Conservation (phyloP, 2,797 vertebrate genomes). For the Xyrichtys novacula region DNA sequence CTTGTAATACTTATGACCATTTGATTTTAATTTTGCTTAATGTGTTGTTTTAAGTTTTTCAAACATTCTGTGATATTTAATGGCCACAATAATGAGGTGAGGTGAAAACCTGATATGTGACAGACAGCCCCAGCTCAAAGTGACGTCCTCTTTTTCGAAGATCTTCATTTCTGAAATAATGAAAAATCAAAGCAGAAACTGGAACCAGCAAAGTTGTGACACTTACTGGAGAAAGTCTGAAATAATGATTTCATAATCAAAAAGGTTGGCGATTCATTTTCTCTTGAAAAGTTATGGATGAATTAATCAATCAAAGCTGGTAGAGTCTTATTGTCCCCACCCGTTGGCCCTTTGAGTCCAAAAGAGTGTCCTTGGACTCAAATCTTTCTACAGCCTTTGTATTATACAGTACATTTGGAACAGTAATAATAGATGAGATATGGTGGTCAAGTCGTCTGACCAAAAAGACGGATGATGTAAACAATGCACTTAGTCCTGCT, state of each 20-base stretch:
- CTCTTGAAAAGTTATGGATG: not conserved
- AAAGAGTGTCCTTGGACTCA: slow-evolving; percentile 20
- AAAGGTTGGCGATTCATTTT: not conserved
- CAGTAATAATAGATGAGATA: slow-evolving; percentile 6
- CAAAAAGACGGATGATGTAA: slow-evolving; percentile 45
- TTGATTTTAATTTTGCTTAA: too few relatives aligned
- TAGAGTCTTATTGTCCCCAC: slow-evolving; percentile 18
- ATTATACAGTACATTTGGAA: slow-evolving; percentile 17
- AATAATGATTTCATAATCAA: not conserved
- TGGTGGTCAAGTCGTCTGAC: slow-evolving; percentile 49
- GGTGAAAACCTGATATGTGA: too few relatives aligned
- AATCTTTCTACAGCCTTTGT: slow-evolving; percentile 17
- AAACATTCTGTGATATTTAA: too few relatives aligned
- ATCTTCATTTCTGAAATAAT: too few relatives aligned
- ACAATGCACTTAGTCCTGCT: slow-evolving; percentile 45
- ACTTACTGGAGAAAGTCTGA: too few relatives aligned
- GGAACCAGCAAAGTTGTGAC: not conserved
- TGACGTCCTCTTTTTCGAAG: too few relatives aligned
- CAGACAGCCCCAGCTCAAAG: too few relatives aligned
- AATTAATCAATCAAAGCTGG: not conserved
- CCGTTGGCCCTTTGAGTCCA: slow-evolving; percentile 21
- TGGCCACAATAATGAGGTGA: too few relatives aligned
- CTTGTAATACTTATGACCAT: too few relatives aligned
- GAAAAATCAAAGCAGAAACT: too few relatives aligned
- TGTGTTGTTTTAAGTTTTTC: too few relatives aligned